Conservation (phyloP, 1,140 invertebrate genomes). For the Caenorhabditis brenneri region DNA sequence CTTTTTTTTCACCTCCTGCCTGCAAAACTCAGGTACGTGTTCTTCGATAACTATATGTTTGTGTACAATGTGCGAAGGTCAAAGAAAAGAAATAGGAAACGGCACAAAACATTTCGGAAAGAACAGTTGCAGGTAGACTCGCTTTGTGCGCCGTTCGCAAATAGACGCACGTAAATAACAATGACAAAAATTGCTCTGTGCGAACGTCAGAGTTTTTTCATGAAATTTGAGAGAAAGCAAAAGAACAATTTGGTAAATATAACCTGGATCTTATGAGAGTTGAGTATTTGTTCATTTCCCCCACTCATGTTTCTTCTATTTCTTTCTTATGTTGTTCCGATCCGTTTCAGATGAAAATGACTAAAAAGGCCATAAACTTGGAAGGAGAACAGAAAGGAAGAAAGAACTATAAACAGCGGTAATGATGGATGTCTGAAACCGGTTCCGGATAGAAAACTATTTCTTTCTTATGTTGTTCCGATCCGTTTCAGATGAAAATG, state of each 20-base stretch:
- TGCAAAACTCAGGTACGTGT: neutral
- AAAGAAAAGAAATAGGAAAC: neutral
- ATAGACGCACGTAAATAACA: neutral
- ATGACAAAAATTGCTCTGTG: neutral
- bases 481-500: neutral
- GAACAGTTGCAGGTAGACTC: neutral
- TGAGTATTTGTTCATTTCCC: neutral
- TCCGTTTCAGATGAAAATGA: neutral
- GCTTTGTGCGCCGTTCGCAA: neutral
- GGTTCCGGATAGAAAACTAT: neutral
- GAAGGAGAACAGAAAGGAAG: neutral
- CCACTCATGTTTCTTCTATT: neutral
- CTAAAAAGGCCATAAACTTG: neutral
- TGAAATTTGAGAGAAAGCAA: conserved; percentile 21
- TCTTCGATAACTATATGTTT: conserved; percentile 32
- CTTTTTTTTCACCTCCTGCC: neutral
- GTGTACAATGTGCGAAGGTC: conserved; percentile 10
- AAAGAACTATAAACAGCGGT: neutral
- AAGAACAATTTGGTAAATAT: conserved; percentile 13
- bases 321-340: neutral
- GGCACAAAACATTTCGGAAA: conserved; percentile 17
- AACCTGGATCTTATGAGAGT: neutral
- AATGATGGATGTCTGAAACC: conserved; percentile 23
- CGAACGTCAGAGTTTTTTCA: conserved; percentile 2
- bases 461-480: neutral